Base-by-base conservation (phyloP, 1,140 invertebrate species). In the Drosophila dunni region DNA sequence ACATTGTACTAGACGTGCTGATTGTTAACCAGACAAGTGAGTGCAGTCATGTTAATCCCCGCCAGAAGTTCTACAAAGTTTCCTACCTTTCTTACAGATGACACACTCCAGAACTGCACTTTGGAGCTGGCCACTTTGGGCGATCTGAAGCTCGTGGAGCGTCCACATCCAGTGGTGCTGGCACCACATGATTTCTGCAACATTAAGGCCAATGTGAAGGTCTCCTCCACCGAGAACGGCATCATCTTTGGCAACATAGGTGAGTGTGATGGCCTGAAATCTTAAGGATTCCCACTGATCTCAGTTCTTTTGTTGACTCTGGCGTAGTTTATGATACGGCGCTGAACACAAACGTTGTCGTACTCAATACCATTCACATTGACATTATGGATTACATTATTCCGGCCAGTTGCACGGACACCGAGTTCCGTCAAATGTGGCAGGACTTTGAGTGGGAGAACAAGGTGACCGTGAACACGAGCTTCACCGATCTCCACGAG, bases 371-470 rank as follows among this genome's bases (percentile, higher is more conserved):
- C 91, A 99, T 99, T 91, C 98, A 99, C 92, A 99, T 99, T 91
- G 99, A 99, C 93, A 99, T 99, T 71, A 99, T 99, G 97, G 99
- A 99, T 94, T 99, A 99, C 93, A 99, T 99, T 85, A 96, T 99
- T 40, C 99, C 99, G n/a, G 98, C 98, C 2, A 93, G 94, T 24
- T 99, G 98, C 92, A 98, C 96, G 33, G 98, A 99, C 92, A 95
- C 95, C 0, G 98, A 99, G 93, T 99, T 99, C 94, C 93, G 99
- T 11, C 96, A 97, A 93, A 99, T 99, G 99, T 99, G 99, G 99
- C 97, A 98, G 1, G 98, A 99, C 94, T 99, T 99, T 94, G 99
- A 99, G 93, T 99, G 99, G 99, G 99, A 99, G 94, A 99, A 99
- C 93, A 99, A 99, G 95, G 98, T 99, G 8, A 97, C 98, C 0